Percentiles rank a stretch among this genome's conserved stretches.
phyloP scores from a whole-genome alignment of 2,113 vertebrate genomes.

The Herpetotheres cachinnans region DNA sequence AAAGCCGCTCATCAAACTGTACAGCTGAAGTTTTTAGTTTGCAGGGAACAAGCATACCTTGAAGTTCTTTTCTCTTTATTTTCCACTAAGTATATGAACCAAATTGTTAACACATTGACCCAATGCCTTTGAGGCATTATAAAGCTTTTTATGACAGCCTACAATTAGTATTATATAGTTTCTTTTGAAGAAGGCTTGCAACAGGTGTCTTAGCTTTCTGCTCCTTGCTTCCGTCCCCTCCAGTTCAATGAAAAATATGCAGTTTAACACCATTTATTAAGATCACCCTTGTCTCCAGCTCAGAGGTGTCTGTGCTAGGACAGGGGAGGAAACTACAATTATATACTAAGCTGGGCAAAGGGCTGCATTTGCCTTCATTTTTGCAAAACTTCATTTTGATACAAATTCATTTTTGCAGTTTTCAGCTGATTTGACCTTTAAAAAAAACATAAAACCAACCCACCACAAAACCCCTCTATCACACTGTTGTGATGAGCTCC shows the following conservation, averaged over 20 bases:
- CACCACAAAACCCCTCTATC: not conserved
- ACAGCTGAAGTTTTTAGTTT: not conserved
- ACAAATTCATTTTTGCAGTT: not conserved
- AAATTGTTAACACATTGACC: slow-evolving; percentile 54
- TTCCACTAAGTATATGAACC: not conserved
- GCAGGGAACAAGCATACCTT: not conserved
- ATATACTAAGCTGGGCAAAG: not conserved
- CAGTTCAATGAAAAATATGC: slow-evolving; percentile 9
- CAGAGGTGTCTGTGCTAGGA: not conserved
- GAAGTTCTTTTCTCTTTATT: slow-evolving; percentile 30
- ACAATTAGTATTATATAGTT: slow-evolving; percentile 44
- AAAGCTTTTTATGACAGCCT: not conserved
- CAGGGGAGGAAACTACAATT: not conserved
- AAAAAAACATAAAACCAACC: not conserved
- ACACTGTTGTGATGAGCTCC: not conserved
- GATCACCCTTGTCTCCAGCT: not conserved
- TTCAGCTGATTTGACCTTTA: not conserved
- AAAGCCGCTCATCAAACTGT: not conserved
- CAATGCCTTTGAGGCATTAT: not conserved
- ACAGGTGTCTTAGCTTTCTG: slow-evolving; percentile 43
- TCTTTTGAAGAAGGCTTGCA: slow-evolving; percentile 43
- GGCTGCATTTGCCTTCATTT: not conserved
- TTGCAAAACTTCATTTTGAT: not conserved
- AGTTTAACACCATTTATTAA: not conserved
- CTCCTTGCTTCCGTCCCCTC: slow-evolving; percentile 19